A percentile compares a stretch with the other conserved stretches of the same genome.
Conservation (phyloP, 2,888 invertebrate species). For the Gisinianus flammeolus region DNA sequence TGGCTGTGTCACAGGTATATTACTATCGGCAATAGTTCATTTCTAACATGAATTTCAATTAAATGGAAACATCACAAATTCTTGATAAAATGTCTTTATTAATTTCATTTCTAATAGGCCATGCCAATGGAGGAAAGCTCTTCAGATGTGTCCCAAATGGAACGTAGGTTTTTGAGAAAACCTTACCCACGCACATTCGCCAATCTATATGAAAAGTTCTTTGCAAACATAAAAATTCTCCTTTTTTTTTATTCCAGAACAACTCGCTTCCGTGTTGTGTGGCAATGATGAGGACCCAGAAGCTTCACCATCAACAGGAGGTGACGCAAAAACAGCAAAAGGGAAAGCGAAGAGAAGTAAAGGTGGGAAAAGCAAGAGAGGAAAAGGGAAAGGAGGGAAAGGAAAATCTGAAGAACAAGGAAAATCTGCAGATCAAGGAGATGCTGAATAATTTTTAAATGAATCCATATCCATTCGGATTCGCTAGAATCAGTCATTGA, state of each 20-base stretch:
- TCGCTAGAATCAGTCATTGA: background rate
- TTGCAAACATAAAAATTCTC: background rate
- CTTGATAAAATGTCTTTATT: too few species aligned
- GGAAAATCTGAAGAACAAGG: background rate
- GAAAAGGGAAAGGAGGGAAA: background rate
- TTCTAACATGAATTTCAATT: too few species aligned
- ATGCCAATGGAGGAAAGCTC: too few species aligned
- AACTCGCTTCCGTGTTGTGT: background rate
- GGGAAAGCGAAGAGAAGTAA: background rate
- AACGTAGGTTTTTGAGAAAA: too few species aligned
- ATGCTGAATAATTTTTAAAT: constrained; percentile 1
- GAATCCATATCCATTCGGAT: background rate
- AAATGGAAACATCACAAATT: too few species aligned
- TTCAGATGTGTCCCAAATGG: too few species aligned
- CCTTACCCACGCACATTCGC: too few species aligned
- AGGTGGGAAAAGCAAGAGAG: background rate
- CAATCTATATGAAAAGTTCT: too few species aligned
- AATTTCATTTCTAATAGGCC: too few species aligned
- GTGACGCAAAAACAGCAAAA: background rate
- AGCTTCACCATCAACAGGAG: background rate
- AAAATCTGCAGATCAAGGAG: background rate
- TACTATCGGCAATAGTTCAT: background rate
- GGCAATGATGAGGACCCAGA: background rate
- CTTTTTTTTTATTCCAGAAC: background rate
- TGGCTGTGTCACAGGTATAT: background rate